A percentile compares a stretch with the other conserved stretches of the same genome.
Conservation (phyloP, 2,113 vertebrate genomes). For the Condylura cristata region DNA sequence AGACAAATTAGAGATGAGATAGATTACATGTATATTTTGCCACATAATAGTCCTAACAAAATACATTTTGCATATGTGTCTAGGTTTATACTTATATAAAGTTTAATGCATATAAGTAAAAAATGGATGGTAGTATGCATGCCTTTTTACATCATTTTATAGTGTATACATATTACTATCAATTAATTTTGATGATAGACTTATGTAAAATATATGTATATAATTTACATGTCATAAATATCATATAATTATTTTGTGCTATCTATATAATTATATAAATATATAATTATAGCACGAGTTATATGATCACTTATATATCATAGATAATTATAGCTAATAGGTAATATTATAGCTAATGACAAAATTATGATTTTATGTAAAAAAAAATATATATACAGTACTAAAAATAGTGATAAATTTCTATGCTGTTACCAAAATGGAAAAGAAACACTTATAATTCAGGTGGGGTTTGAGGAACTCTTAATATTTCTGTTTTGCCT, state of each 20-base stretch:
- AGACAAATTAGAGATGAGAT: not conserved
- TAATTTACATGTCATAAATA: not conserved
- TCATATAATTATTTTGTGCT: not conserved
- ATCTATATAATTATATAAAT: not conserved
- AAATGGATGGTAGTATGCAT: not conserved
- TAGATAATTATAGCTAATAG: not conserved
- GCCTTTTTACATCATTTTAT: not conserved
- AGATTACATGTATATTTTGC: not conserved
- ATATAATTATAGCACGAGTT: not conserved
- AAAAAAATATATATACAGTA: no score
- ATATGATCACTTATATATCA: not conserved
- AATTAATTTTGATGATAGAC: not conserved
- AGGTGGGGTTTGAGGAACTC: not conserved
- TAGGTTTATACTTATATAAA: not conserved
- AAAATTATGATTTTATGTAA: no score
- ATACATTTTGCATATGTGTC: not conserved
- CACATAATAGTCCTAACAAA: not conserved
- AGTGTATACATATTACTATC: not conserved
- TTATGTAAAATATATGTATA: not conserved
- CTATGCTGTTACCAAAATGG: not conserved
- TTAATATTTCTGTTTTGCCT: not conserved
- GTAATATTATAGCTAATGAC: no score
- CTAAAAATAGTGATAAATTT: not conserved
- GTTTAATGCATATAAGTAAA: not conserved
- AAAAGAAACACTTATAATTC: not conserved